Base-by-base conservation (phyloP, 2,888 invertebrate species). In the Parnassius mnemosyne region DNA sequence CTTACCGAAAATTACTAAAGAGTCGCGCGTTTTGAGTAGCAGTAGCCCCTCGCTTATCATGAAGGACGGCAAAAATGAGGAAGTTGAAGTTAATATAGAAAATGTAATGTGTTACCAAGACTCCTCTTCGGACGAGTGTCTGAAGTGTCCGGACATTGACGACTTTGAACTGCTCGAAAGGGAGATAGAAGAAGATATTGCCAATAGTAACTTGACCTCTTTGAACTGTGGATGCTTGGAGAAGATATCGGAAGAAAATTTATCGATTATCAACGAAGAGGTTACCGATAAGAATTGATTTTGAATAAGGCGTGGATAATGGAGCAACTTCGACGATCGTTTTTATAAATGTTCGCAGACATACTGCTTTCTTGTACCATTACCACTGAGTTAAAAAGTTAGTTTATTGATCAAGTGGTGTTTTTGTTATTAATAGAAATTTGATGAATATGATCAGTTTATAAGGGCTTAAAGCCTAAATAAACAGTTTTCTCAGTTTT, bases 241-340 rank as follows among this genome's bases (percentile, higher is more conserved):
- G 63, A 91, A 89, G 68, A 91, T 91, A 65, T 91, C 90, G 0
- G 90, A 90, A 63, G 90, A 91, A 57, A 89, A 89, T 65, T 78
- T 90, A 3, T 80, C 87, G 0, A 68, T 72, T 3, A 66, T 84
- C 3, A 81, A 79, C 43, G 89, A 89, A n/a, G 84, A 87, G 46
- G 20, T 52, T 12, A 34, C 51, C 10, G 69, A 71, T 11, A 68
- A 44, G 41, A 65, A 46, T 16, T 56, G 55, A 55, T 57, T 44
- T 10, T 34, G 34, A 34, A 34, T 34, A 34, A 7, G 20, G 20
- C 1, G 3, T 20, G 20, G 20, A 20, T 20, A 20, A 20, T 20
- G 0, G 20, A 20, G 7, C 34, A 34, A 34, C 7, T 5, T 7
- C 34, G 34, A 34, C 34, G 34, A 34, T 34, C 34, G 34, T 34